These are phyloP conservation scores for Cyanoderma ruficeps DNA, from an alignment of 2,113 vertebrate genomes.

Conservation along the genomic window DNA sequence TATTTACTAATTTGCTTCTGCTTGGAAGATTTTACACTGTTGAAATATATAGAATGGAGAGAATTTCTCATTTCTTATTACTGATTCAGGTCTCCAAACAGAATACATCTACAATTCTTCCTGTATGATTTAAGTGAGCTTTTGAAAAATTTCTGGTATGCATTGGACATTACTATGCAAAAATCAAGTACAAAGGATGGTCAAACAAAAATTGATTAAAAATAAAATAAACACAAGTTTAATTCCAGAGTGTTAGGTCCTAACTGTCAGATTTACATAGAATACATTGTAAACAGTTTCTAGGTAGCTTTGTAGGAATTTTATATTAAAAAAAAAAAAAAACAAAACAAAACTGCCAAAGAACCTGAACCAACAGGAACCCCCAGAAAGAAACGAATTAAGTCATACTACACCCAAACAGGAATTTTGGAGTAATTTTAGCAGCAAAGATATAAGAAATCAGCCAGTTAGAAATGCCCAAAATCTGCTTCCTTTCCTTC, in stretches of 20 bases:
- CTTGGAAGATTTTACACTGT: not conserved
- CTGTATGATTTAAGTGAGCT: not conserved
- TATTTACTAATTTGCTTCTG: not conserved
- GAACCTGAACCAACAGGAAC: rapidly evolving
- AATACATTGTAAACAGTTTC: not conserved
- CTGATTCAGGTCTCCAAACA: not conserved
- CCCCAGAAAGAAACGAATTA: not conserved
- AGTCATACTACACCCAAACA: not conserved
- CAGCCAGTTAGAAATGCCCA: not conserved
- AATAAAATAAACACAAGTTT: not conserved
- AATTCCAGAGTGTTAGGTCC: not conserved
- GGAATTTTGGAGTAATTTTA: not conserved
- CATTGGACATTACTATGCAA: not conserved
- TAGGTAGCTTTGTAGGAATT: not conserved
- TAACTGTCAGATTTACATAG: not conserved
- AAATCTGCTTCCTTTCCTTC: not conserved
- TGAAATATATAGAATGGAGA: not conserved
- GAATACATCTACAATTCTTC: not conserved
- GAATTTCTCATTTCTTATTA: not conserved
- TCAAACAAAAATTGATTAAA: not conserved
- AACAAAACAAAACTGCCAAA: not conserved
- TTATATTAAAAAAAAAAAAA: not conserved
- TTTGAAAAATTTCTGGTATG: not conserved
- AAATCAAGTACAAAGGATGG: not conserved
- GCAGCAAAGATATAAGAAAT: not conserved